Conservation (phyloP, 2,888 invertebrate genomes). For the Oscheius sp. region DNA sequence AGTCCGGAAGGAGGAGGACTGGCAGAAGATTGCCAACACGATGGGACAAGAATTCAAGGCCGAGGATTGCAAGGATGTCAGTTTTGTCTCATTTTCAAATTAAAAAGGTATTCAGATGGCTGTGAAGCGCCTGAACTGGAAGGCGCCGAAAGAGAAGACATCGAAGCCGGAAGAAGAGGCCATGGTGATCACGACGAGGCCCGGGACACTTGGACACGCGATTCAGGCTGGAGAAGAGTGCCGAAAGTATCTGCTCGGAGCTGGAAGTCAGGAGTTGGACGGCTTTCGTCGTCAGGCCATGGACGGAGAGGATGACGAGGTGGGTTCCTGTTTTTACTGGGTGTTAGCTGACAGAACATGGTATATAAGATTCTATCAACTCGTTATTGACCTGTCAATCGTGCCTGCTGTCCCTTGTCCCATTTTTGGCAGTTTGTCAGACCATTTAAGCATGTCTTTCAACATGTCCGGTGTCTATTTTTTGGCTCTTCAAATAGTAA, state of each 20-base stretch:
- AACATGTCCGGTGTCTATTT: no score
- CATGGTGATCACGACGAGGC: not conserved
- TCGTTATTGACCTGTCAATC: no score
- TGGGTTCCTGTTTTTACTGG: not conserved
- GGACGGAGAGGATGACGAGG: conserved; percentile 16
- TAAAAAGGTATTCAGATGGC: not conserved
- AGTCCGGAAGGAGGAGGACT: conserved; percentile 1
- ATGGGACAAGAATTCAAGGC: conserved; percentile 2
- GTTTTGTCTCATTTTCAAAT: not conserved
- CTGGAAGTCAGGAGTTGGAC: conserved; percentile 16
- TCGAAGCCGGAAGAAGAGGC: not conserved
- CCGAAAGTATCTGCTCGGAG: conserved; percentile 14
- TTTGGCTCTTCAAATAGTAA: no score
- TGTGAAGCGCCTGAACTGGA: conserved; percentile 9
- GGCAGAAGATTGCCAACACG: not conserved
- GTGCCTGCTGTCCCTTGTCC: no score
- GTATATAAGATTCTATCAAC: no score
- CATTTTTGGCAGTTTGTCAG: no score
- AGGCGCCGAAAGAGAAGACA: not conserved
- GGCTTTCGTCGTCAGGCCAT: not conserved
- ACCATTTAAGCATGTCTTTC: no score
- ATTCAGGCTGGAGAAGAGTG: not conserved
- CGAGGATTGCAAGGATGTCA: conserved; percentile 9
- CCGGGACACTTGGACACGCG: not conserved
- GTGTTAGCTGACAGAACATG: not conserved